Evolutionary conservation across 2,888 invertebrate species (phyloP).

Genomic region (Ptychoptera albimana): DNA sequence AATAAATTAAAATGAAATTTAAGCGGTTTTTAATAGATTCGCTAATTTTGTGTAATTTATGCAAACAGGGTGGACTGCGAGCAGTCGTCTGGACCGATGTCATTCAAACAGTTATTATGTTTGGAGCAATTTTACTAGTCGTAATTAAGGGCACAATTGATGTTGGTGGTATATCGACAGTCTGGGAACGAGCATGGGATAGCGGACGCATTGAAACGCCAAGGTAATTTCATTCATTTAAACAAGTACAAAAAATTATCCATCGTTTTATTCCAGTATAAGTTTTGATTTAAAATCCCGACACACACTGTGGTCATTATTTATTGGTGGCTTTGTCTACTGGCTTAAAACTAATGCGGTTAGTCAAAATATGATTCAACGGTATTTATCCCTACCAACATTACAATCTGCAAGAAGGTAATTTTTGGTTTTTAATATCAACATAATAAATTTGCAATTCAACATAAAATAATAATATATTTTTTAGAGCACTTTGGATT

Average conservation of each 20-base stretch:
- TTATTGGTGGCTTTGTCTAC: constrained; percentile 52
- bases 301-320: constrained; percentile 56
- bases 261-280: constrained; percentile 31
- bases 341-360: constrained; percentile 58
- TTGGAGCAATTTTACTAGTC: constrained; percentile 48
- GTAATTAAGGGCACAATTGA: constrained; percentile 45
- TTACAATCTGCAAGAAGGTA: constrained; percentile 44
- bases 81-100: constrained; percentile 59
- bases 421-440: background rate
- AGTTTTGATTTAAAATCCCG: constrained; percentile 51
- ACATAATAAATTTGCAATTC: background rate
- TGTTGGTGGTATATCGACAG: constrained; percentile 45
- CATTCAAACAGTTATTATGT: constrained; percentile 50
- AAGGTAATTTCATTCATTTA: constrained; percentile 26
- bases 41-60: constrained; percentile 1
- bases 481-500: constrained; percentile 36
- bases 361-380: constrained; percentile 66
- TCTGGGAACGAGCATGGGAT: constrained; percentile 38
- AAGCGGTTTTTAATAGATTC: background rate
- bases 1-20: background rate
- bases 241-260: background rate
- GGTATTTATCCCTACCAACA: constrained; percentile 53
- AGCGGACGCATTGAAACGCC: constrained; percentile 45
- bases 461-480: background rate
- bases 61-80: constrained; percentile 44